phyloP scores from a whole-genome alignment of 2,113 vertebrate genomes.

The Oenanthe melanoleuca region DNA sequence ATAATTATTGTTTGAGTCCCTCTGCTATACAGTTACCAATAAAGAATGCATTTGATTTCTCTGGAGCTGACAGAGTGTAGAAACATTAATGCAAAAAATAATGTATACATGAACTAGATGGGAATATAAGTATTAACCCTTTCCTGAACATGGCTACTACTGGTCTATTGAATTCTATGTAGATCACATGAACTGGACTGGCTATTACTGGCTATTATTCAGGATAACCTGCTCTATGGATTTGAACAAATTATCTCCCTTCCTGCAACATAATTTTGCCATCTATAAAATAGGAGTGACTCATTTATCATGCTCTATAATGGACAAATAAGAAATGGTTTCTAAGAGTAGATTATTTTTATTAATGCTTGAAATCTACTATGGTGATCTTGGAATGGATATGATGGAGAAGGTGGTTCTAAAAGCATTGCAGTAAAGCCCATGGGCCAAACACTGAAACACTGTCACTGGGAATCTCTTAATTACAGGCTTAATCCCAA shows the following conservation, averaged over 20 bases:
- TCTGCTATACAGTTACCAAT: slow-evolving; percentile 31
- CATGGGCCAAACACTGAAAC: fast-evolving
- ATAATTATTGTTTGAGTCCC: neutral
- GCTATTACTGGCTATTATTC: neutral
- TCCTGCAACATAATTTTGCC: neutral
- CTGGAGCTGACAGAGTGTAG: neutral
- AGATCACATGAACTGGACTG: neutral
- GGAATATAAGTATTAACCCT: neutral
- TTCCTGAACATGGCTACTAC: neutral
- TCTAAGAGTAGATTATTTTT: neutral
- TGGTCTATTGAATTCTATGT: neutral
- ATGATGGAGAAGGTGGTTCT: neutral
- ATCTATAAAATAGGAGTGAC: neutral
- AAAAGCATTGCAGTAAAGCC: neutral
- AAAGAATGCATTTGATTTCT: slow-evolving; percentile 44
- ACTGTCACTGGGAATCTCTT: neutral
- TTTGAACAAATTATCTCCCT: neutral
- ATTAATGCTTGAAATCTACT: neutral
- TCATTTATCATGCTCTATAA: neutral
- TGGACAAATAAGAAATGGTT: neutral
- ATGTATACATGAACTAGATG: neutral
- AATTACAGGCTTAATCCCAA: neutral
- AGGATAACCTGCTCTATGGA: neutral
- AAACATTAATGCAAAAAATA: neutral
- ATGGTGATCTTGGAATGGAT: neutral